phyloP scores from a whole-genome alignment of 2,113 vertebrate genomes.

The Cyprinodon tularosa region DNA sequence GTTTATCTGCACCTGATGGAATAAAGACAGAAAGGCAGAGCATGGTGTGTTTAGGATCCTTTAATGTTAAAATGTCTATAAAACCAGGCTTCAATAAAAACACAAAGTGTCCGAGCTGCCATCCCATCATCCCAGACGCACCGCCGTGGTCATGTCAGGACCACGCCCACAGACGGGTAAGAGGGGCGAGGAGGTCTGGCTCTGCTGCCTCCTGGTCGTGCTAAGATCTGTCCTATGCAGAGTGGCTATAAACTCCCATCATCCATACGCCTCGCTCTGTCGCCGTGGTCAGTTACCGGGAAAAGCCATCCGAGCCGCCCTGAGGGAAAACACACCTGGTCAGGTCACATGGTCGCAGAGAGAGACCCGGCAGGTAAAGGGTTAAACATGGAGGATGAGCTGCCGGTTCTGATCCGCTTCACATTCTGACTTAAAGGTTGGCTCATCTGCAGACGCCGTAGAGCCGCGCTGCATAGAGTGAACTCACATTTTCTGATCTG shows the following conservation, averaged over 20 bases:
- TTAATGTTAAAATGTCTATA: constrained; percentile 28
- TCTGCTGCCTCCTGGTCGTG: constrained; percentile 8
- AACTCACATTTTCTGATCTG: too few relatives aligned
- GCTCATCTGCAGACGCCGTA: too few relatives aligned
- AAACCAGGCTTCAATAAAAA: not conserved
- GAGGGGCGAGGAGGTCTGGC: constrained; percentile 21
- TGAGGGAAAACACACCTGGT: not conserved
- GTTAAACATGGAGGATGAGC: too few relatives aligned
- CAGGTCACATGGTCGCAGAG: not conserved
- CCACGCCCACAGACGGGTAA: not conserved
- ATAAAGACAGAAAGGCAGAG: rapidly evolving
- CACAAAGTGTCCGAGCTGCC: constrained; percentile 1
- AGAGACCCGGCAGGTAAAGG: not conserved
- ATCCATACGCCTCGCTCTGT: constrained; percentile 40
- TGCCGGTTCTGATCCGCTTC: too few relatives aligned
- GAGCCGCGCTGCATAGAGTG: too few relatives aligned
- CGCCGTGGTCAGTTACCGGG: constrained; percentile 71
- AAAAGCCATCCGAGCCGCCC: constrained; percentile 72
- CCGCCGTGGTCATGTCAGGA: not conserved
- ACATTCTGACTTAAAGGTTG: too few relatives aligned
- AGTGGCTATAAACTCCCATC: constrained; percentile 16
- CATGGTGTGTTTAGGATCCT: not conserved
- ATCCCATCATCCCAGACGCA: constrained; percentile 3
- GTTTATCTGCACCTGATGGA: too few relatives aligned
- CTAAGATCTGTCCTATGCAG: constrained; percentile 12